Base-by-base conservation (phyloP, 2,888 invertebrate genomes). In the Eucriotettix oculatus region DNA sequence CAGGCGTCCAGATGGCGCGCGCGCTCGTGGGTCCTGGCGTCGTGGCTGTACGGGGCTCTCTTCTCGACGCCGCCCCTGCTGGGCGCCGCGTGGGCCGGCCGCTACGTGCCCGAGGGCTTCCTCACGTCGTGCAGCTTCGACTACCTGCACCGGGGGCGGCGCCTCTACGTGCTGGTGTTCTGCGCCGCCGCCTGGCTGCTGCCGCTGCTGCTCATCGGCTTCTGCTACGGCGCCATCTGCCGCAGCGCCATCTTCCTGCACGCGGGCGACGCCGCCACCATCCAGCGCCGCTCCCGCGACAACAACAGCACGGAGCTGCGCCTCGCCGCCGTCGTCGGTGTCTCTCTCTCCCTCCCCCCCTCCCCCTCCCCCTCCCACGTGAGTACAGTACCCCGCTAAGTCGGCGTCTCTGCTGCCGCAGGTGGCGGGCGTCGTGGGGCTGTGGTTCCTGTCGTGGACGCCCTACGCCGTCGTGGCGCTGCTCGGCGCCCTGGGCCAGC, bases 81-180 rank as follows among this genome's bases (percentile, higher is more conserved):
- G 5, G 54, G 55, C 14, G 70, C 83, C 41, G 78, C 84, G 67
- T 48, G 48, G 48, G 76, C 87, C 54, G 87, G 87, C 10, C 78
- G 77, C 44, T 92, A 90, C 74, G 85, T 88, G 16, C 89, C 90
- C 10, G 91, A 91, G 71, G 90, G 89, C 1, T 89, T 82, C 69
- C 78, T 90, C 62, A 90, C 88, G 17, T 86, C 87, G 67, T 92
- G 91, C 73, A 87, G 90, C 68, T 91, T 88, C 70, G 90, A 91
- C 72, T 92, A 91, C 69, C 69, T 16, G 29, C 43, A 42, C 14
- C 29, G 29, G 3, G 29, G 48, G 5, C 48, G 14, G 48, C 12
- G 48, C 3, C 48, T 12, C 48, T 48, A 14, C 48, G 14, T n/a
- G 48, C 48, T 14, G 48, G 48, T 48, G 3, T 56, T 87, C 70